phyloP scores from a whole-genome alignment of 1,140 invertebrate genomes.

The Drosophila ficusphila region DNA sequence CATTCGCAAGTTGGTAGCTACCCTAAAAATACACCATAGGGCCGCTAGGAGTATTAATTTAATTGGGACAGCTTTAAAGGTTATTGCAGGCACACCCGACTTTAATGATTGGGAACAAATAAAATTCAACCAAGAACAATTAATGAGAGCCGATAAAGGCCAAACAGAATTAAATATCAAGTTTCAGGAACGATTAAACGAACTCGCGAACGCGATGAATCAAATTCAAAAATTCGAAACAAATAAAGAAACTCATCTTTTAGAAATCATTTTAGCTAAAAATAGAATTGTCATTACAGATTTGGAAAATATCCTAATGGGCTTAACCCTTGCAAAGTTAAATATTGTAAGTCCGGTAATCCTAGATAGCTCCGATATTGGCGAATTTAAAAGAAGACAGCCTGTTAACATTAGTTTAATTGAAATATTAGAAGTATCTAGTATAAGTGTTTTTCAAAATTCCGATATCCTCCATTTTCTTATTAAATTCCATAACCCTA shows the following conservation, averaged over 20 bases:
- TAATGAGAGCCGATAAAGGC: conserved; percentile 15
- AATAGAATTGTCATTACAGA: not conserved
- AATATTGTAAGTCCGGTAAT: not conserved
- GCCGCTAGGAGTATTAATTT: too few species aligned
- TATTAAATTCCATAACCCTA: too few species aligned
- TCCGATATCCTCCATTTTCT: too few species aligned
- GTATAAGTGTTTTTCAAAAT: too few species aligned
- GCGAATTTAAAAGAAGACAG: not conserved
- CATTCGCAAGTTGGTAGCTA: too few species aligned
- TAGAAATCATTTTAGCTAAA: not conserved
- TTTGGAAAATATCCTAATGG: too few species aligned
- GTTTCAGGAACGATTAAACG: not conserved
- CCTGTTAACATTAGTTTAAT: not conserved
- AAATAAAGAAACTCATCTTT: not conserved
- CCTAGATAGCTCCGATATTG: too few species aligned
- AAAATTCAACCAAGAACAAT: conserved; percentile 7
- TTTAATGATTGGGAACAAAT: conserved; percentile 18
- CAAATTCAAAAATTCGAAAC: not conserved
- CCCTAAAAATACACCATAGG: too few species aligned
- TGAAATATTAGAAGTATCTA: not conserved
- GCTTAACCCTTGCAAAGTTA: conserved; percentile 1
- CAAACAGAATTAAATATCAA: conserved; percentile 14
- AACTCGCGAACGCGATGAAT: not conserved
- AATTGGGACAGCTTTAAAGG: too few species aligned
- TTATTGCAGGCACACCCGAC: not conserved